These are phyloP conservation scores for Sclerurus mexicanus DNA, from an alignment of 2,113 vertebrate species.

Conservation along the genomic window DNA sequence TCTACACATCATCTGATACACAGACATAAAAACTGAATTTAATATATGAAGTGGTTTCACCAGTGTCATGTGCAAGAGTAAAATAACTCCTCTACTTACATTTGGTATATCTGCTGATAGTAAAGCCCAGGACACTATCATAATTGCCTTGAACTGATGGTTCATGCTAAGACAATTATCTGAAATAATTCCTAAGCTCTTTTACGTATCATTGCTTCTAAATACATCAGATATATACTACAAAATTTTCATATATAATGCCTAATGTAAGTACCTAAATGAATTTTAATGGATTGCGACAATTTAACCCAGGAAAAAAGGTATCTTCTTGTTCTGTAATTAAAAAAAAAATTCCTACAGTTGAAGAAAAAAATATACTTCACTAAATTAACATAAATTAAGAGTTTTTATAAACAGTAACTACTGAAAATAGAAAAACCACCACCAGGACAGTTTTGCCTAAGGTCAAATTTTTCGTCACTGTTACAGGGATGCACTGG, in stretches of 20 bases:
- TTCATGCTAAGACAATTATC: neutral
- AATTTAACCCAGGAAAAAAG: neutral
- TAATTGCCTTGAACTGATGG: neutral
- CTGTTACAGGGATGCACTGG: neutral
- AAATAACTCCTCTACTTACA: neutral
- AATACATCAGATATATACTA: neutral
- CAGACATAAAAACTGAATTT: neutral
- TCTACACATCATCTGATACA: neutral
- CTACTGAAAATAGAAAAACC: fast-evolving
- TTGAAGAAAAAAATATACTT: neutral
- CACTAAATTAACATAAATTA: neutral
- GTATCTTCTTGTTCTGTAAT: neutral
- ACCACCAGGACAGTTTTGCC: neutral
- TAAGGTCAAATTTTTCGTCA: neutral
- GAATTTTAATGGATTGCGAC: neutral
- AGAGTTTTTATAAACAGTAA: neutral
- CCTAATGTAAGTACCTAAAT: neutral
- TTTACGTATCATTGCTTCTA: neutral
- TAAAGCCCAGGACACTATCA: neutral
- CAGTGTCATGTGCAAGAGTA: neutral
- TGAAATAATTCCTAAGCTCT: neutral
- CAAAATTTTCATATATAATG: neutral
- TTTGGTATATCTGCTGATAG: neutral
- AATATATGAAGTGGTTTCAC: neutral
- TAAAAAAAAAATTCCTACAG: neutral